Conservation (phyloP, 2,797 vertebrate genomes). For the Erithacus rubecula region DNA sequence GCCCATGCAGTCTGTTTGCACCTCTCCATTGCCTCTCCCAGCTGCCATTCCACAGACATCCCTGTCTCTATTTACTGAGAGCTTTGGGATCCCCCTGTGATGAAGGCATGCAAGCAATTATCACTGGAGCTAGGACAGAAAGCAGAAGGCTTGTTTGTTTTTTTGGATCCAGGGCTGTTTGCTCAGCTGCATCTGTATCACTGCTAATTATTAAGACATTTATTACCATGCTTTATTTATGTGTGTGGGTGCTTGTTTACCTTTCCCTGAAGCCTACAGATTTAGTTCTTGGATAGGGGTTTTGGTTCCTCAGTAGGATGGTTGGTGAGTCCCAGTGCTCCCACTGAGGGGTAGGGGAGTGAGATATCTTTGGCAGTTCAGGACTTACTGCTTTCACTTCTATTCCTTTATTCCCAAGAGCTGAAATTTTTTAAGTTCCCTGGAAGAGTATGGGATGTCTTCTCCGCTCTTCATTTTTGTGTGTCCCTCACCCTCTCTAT, state of each 20-base stretch:
- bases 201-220: slow-evolving; percentile 56
- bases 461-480: background rate
- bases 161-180: slow-evolving; percentile 43
- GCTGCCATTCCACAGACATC: background rate
- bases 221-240: slow-evolving; percentile 40
- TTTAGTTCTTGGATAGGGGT: background rate
- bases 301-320: background rate
- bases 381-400: background rate
- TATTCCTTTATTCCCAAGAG: background rate
- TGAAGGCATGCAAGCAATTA: background rate
- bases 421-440: background rate
- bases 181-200: slow-evolving; percentile 55
- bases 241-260: slow-evolving; percentile 27
- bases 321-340: background rate
- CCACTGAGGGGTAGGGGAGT: background rate
- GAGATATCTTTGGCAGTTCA: background rate
- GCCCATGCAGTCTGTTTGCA: background rate
- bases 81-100: background rate
- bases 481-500: background rate
- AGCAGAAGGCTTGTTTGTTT: slow-evolving; percentile 6
- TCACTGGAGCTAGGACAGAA: slow-evolving; percentile 22
- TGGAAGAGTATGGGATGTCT: background rate
- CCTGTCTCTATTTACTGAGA: background rate
- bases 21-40: background rate
- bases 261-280: background rate